Conservation (phyloP, 2,797 vertebrate species). For the Gymnocypris eckloni region DNA sequence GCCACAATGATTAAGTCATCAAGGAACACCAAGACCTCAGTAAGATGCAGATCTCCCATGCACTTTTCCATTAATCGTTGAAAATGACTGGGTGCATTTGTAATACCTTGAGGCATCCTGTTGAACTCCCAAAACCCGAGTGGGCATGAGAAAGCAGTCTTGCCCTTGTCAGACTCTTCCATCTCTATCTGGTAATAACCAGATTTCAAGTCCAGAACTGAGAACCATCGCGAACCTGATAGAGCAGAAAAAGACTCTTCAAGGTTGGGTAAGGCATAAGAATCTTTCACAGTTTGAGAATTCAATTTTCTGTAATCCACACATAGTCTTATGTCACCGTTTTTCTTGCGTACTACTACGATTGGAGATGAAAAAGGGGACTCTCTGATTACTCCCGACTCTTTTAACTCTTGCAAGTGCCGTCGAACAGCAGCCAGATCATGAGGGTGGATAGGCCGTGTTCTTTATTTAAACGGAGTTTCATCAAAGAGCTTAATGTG, state of each 20-base stretch:
- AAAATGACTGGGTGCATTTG: too few species aligned
- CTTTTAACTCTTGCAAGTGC: background rate
- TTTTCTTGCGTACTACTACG: background rate
- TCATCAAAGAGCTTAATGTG: too few species aligned
- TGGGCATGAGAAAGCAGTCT: background rate
- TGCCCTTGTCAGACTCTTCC: background rate
- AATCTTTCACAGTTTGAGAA: slow-evolving; percentile 8
- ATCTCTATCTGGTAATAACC: slow-evolving; percentile 6
- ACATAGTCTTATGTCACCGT: slow-evolving; percentile 1
- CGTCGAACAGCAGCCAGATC: background rate
- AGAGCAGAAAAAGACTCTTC: slow-evolving; percentile 4
- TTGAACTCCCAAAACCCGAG: slow-evolving; percentile 24
- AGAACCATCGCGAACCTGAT: background rate
- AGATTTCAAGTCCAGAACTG: background rate
- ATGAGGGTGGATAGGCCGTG: background rate
- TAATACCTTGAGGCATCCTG: background rate
- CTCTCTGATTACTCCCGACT: background rate
- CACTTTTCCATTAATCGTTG: too few species aligned
- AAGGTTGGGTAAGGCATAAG: background rate
- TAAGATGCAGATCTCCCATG: too few species aligned
- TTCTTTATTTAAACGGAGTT: too few species aligned
- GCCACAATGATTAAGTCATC: too few species aligned
- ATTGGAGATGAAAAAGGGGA: too few species aligned
- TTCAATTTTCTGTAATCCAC: background rate
- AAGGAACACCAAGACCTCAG: too few species aligned